Evolutionary conservation across 2,888 invertebrate species (phyloP).

Genomic region (Caenorhabditis panamensis): DNA sequence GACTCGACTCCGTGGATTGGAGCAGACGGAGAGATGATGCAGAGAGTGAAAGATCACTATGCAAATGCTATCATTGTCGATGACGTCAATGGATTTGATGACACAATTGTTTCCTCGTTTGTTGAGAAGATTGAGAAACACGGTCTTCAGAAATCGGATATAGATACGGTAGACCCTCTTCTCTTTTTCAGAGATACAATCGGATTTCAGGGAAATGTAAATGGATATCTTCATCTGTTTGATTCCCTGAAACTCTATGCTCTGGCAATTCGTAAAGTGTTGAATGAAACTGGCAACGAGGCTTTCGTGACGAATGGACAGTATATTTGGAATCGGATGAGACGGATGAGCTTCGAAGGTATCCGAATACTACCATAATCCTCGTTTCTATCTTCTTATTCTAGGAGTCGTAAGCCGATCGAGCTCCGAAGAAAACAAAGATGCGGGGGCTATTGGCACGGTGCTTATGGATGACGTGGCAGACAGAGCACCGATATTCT

Average conservation of each 20-base stretch:
- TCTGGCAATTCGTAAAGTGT: constrained; percentile 70
- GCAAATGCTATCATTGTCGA: constrained; percentile 80
- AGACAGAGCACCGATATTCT: constrained; percentile 79
- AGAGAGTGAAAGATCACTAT: constrained; percentile 78
- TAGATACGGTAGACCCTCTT: constrained; percentile 68
- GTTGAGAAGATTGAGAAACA: constrained; percentile 76
- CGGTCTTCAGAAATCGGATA: constrained; percentile 73
- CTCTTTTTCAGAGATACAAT: background rate
- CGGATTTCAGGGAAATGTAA: constrained; percentile 72
- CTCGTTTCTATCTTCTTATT: background rate
- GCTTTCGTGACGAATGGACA: constrained; percentile 74
- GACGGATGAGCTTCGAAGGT: constrained; percentile 77
- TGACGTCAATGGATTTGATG: constrained; percentile 80
- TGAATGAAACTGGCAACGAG: constrained; percentile 69
- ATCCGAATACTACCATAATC: background rate
- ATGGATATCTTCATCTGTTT: constrained; percentile 79
- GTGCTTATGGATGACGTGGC: constrained; percentile 80
- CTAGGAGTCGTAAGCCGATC: constrained; percentile 54
- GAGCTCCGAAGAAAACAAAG: constrained; percentile 43
- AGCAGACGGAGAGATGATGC: constrained; percentile 74
- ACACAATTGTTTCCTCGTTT: constrained; percentile 75
- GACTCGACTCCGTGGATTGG: constrained; percentile 78
- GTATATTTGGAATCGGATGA: constrained; percentile 78
- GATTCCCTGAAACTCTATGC: constrained; percentile 80
- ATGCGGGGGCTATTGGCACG: constrained; percentile 70